A percentile compares a stretch with the other conserved stretches of the same genome.
Evolutionary conservation across 2,797 vertebrate species (phyloP).

Genomic region (Galaxias olidus): DNA sequence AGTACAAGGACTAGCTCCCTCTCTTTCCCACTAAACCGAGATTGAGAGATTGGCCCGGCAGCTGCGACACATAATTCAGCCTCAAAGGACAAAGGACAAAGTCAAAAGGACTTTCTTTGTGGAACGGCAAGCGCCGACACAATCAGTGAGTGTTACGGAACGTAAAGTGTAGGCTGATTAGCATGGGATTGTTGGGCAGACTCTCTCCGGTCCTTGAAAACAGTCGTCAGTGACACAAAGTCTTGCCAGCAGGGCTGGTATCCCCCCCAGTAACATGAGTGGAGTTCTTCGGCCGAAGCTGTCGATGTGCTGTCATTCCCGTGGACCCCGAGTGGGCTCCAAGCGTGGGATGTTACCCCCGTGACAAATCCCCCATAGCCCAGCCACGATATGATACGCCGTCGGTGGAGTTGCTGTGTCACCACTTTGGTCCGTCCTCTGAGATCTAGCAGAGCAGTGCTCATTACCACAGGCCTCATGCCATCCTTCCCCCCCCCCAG

Average conservation of each 20-base stretch:
- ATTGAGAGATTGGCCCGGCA: neutral
- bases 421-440: constrained; percentile 17
- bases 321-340: no score
- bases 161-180: no score
- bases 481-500: constrained; percentile 4
- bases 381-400: constrained; percentile 38
- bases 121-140: neutral
- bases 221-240: no score
- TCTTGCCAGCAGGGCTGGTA: no score
- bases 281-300: no score
- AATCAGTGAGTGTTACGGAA: no score
- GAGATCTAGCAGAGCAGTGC: constrained; percentile 24
- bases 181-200: no score
- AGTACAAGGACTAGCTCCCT: constrained; percentile 30
- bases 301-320: no score
- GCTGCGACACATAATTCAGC: constrained; percentile 9
- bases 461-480: constrained; percentile 34
- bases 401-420: constrained; percentile 21
- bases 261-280: no score
- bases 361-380: constrained; percentile 39
- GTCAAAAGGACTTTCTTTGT: constrained; percentile 10
- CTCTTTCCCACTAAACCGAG: constrained; percentile 28
- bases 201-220: no score
- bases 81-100: no score
- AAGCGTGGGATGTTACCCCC: constrained; percentile 36